Conservation (phyloP, 2,888 invertebrate species). For the Yponomeuta plumbellus region DNA sequence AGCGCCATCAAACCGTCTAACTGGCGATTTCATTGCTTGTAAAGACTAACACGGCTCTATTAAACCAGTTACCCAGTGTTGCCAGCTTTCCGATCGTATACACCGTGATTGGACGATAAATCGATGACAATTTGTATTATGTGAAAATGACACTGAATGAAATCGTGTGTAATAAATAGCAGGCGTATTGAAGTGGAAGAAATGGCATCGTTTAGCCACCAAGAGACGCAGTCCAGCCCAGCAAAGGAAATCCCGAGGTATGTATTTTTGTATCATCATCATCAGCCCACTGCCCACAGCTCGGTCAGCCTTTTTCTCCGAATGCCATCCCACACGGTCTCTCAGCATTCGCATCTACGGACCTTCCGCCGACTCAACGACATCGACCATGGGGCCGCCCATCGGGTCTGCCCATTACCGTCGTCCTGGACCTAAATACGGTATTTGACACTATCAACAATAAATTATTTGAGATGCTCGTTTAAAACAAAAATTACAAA, state of each 20-base stretch:
- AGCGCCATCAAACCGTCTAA: neutral
- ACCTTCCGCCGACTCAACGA: too few species aligned
- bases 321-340: too few species aligned
- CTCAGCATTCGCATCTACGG: too few species aligned
- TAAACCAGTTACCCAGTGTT: neutral
- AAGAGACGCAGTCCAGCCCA: slow-evolving; percentile 22
- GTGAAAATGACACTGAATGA: neutral
- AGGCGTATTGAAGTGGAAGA: neutral
- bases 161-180: neutral
- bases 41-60: neutral
- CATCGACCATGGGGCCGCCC: too few species aligned
- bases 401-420: too few species aligned
- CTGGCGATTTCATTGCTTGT: neutral
- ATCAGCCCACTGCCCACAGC: too few species aligned
- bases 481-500: too few species aligned
- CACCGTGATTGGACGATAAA: neutral
- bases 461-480: too few species aligned
- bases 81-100: neutral
- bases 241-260: slow-evolving; percentile 21
- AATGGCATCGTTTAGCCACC: slow-evolving; percentile 19
- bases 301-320: too few species aligned
- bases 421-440: too few species aligned
- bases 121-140: neutral
- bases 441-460: too few species aligned
- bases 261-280: too few species aligned